Conservation (phyloP, 2,113 vertebrate genomes). For the Pyrgilauda ruficollis region DNA sequence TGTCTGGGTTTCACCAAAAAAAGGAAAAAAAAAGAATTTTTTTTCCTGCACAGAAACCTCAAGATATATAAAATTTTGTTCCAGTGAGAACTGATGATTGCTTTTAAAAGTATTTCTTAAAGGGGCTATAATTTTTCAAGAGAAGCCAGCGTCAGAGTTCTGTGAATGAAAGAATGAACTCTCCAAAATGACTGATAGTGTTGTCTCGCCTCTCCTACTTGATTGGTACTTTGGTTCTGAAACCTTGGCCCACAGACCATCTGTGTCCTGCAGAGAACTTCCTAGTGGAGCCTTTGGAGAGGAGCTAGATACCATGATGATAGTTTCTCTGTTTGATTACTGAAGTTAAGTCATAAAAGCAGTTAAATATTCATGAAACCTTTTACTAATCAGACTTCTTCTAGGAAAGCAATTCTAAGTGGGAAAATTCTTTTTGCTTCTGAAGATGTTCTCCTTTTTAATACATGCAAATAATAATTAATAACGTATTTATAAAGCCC, state of each 20-base stretch:
- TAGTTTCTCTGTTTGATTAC: neutral
- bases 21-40: too few relatives aligned
- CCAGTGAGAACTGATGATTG: neutral
- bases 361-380: conserved; percentile 56
- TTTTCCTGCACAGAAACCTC: neutral
- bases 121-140: neutral
- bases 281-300: neutral
- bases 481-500: conserved; percentile 51
- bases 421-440: conserved; percentile 31
- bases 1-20: neutral
- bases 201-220: neutral
- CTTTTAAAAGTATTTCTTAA: conserved; percentile 1
- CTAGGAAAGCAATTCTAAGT: conserved; percentile 23
- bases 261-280: conserved; percentile 19
- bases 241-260: conserved; percentile 1
- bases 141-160: neutral
- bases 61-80: neutral
- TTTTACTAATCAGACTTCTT: conserved; percentile 26
- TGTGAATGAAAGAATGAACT: conserved; percentile 30
- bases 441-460: conserved; percentile 17
- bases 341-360: conserved; percentile 35
- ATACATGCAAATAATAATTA: conserved; percentile 6
- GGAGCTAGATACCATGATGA: neutral
- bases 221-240: conserved; percentile 14
- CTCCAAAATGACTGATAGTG: conserved; percentile 12